phyloP scores from a whole-genome alignment of 2,113 vertebrate genomes.

The Phocoena sinus region DNA sequence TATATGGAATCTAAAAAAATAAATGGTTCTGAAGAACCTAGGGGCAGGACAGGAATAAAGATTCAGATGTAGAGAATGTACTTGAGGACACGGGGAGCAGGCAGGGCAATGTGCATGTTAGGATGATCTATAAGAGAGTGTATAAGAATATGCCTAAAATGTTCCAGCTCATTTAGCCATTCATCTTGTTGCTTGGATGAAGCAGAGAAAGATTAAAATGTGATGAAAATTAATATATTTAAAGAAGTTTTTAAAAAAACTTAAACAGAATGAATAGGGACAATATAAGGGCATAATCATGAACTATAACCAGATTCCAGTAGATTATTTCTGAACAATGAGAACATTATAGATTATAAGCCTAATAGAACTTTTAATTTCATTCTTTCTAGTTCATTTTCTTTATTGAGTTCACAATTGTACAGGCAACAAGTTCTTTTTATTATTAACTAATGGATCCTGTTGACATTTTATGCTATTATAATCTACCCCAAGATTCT shows the following conservation, averaged over 20 bases:
- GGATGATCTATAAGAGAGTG: not conserved
- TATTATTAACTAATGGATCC: not conserved
- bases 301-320: conserved; percentile 42
- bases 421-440: not conserved
- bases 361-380: not conserved
- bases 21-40: too few species aligned
- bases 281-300: not conserved
- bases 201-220: conserved; percentile 20
- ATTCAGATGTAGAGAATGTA: too few species aligned
- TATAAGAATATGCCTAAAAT: not conserved
- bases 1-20: too few species aligned
- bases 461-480: not conserved
- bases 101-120: not conserved
- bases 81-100: too few species aligned
- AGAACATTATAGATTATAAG: conserved; percentile 4
- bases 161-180: not conserved
- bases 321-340: conserved; percentile 27
- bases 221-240: conserved; percentile 22
- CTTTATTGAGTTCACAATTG: conserved; percentile 14
- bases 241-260: conserved; percentile 21
- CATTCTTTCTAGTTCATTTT: conserved; percentile 28
- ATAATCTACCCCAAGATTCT: not conserved
- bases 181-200: not conserved
- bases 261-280: conserved; percentile 43
- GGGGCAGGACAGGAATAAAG: too few species aligned